Evolutionary conservation across 2,888 invertebrate species (phyloP), one percentile per base, ranked within the genome.

Genomic region (Apodemia duryi): DNA sequence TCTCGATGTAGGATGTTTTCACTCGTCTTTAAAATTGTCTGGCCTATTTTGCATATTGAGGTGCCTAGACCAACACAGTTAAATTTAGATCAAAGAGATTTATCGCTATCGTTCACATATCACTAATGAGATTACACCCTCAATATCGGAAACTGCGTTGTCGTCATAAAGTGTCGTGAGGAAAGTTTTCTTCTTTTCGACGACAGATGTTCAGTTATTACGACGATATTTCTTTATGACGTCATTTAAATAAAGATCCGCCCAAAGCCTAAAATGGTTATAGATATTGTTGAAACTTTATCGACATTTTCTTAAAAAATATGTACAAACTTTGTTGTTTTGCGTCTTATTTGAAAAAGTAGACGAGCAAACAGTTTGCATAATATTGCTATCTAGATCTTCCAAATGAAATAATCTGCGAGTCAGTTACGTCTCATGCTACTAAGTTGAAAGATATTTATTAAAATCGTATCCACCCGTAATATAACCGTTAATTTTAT

Each of bases 131-230:
- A 28, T 28, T 11, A 54, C 11, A 29, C 54, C 54, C 79, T 82
- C 82, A 84, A 83, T 82, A 84, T 86, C 73, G 77, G 75, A 75
- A 84, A 82, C 76, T 76, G 80, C 77, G 78, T 77, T 75, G 75
- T 73, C 68, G 75, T 75, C 83, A 84, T 86, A 88, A 88, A 88
- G 85, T 85, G 76, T 79, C 79, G 73, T 80, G 79, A 80, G 73
- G 75, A 83, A 87, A 86, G 79, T 86, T 85, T 77, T 79, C 79
- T 85, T 85, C 81, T 81, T 82, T 82, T 76, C 69, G 79, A 82
- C 83, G 79, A 85, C 88, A 88, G 88, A 84, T 88, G 88, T 80
- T 82, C 76, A 76, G 81, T 83, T 85, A 84, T 87, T 85, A 83
- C 74, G 78, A 78, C 81, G 81, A 82, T 84, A 83, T 81, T 82